Base-by-base conservation (phyloP, 2,888 invertebrate species). In the Drosophila nigritarsus region DNA sequence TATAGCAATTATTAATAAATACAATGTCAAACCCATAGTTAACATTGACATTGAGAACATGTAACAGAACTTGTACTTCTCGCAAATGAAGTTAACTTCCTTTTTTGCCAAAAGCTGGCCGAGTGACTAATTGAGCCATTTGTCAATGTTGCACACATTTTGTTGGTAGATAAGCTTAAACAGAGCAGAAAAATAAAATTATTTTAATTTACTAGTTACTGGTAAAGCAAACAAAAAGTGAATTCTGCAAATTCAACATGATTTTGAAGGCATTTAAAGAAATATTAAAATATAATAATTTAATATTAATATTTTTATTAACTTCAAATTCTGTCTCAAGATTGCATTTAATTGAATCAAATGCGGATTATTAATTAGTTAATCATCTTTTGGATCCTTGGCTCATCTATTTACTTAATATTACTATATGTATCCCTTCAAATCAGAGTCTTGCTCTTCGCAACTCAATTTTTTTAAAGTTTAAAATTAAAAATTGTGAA, bases 1-100 rank as follows among this genome's bases (percentile, higher is more conserved):
- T 15, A 60, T 13, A 50, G 49, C n/a, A n/a, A 67, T 29, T 42
- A 32, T 13, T 64, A 32, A 20, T 30, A 34, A 45, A 50, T 40
- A 15, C 30, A 15, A 27, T 62, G 51, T 40, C 32, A 51, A 40
- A 36, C 42, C 36, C 64, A 63, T 40, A 49, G 54, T 60, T 69
- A 50, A 68, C 70, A 69, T 60, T 69, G 70, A 69, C 70, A 69
- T 58, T 69, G 42, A 51, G 70, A 30, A 30, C 36, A 24, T 59
- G 50, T 36, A 42, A n/a, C n/a, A n/a, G n/a, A n/a, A 54, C 49
- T 71, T 76, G 29, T 64, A 45, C 50, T 49, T 32, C 32, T 34
- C 66, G 67, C 50, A 61, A 78, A 87, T 75, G 4, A 65, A 70
- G 75, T 80, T 73, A 69, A 83, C 65, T 82, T 75, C 61, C 65